Percentiles rank a stretch among this genome's conserved stretches.
Conservation (phyloP, 2,113 vertebrate genomes). For the Halcyon senegalensis region DNA sequence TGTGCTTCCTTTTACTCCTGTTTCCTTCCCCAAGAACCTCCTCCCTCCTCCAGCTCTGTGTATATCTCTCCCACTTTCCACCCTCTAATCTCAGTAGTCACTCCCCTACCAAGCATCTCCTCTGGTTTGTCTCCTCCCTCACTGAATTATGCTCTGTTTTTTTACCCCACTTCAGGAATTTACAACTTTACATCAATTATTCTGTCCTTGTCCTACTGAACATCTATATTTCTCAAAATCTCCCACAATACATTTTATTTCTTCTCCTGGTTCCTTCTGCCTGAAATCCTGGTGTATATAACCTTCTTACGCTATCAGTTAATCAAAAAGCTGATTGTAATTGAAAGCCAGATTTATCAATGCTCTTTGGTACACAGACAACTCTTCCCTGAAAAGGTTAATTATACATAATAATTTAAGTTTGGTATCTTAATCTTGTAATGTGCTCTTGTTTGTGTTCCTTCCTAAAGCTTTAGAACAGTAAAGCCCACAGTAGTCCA, state of each 20-base stretch:
- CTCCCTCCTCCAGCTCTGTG: neutral
- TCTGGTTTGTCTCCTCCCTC: neutral
- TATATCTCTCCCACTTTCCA: neutral
- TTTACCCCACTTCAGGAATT: neutral
- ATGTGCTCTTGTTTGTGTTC: neutral
- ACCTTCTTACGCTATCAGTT: neutral
- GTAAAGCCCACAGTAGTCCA: neutral
- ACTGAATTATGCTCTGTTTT: neutral
- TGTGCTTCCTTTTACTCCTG: neutral
- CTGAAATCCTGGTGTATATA: neutral
- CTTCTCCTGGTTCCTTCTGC: neutral
- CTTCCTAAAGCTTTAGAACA: neutral
- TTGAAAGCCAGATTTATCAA: neutral
- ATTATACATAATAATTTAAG: neutral
- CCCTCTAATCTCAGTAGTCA: neutral
- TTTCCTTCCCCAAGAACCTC: neutral
- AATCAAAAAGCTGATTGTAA: neutral
- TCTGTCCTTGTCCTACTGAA: neutral
- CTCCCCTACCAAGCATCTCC: neutral
- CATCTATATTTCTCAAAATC: neutral
- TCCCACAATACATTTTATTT: neutral
- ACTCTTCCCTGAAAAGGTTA: neutral
- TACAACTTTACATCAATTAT: neutral
- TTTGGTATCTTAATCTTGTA: neutral
- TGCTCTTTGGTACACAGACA: neutral